Base-by-base conservation (phyloP, 2,797 vertebrate species). In the Eospalax fontanierii region DNA sequence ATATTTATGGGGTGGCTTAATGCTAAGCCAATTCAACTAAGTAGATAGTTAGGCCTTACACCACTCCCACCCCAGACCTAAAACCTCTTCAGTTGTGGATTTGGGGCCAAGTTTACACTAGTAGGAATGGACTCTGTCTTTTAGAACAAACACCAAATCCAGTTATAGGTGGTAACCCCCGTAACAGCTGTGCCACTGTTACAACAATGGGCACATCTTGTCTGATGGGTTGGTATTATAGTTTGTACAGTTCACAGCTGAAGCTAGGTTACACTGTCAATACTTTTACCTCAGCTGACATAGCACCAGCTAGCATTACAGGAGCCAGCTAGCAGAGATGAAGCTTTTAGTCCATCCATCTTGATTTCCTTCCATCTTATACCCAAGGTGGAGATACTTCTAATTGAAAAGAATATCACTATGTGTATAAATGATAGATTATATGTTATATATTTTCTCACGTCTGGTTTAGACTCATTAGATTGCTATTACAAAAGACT, bases 401-500 rank as follows among this genome's bases (percentile, higher is more conserved):
- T 43, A 18, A 28, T 4, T 84, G 68, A 82, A 76, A 78, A 89
- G 61, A n/a, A 66, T 33, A 38, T 65, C 14, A 54, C 19, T 18
- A 33, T 18, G 9, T 46, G 4, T 40, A 24, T 16, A 87, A 54
- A 26, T 66, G 87, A 91, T 10, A 11, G 35, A 46, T 54, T 90
- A 1, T 66, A 15, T 73, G 24, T 94, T 93, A 28, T 28, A 40
- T 54, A 68, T 88, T 82, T 92, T 85, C n/a, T n/a, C 63, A 65
- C 2, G 70, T 81, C 61, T 85, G 54, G 12, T 22, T 91, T 71
- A 68, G 22, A 35, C 24, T 78, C 8, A 57, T n/a, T 46, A 61
- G 66, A 65, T 33, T 50, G 24, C 65, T 18, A 38, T 43, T 95
- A 40, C 88, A 86, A 94, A 95, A 90, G 30, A 83, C 87, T 19